A percentile compares a stretch with the other conserved stretches of the same genome.
These are phyloP conservation scores for Cinara cedri DNA, from an alignment of 2,888 invertebrate genomes.

Conservation along the genomic window DNA sequence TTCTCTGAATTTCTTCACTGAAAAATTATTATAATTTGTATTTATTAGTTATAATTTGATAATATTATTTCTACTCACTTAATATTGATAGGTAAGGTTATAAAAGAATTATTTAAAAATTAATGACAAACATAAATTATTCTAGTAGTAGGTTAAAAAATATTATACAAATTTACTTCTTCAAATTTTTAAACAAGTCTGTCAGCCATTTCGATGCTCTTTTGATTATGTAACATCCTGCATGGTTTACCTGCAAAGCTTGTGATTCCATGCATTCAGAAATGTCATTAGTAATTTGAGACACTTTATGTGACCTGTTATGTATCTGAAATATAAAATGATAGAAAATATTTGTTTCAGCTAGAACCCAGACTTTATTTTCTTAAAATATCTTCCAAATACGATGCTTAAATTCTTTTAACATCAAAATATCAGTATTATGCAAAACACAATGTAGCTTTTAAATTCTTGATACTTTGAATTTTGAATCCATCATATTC, in stretches of 20 bases:
- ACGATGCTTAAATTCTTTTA: too few species aligned
- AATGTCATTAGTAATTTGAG: slow-evolving; percentile 24
- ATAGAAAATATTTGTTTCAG: background rate
- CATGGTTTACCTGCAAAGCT: background rate
- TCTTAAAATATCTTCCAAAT: background rate
- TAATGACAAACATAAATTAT: background rate
- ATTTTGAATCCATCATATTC: too few species aligned
- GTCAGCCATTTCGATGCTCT: slow-evolving; percentile 25
- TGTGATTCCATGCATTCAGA: slow-evolving; percentile 44
- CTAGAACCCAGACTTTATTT: background rate
- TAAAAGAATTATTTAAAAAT: background rate
- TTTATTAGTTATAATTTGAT: background rate
- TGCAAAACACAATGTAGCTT: too few species aligned
- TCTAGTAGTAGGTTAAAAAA: background rate
- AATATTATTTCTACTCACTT: background rate
- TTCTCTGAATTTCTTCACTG: slow-evolving; percentile 29
- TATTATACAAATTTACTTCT: slow-evolving; percentile 2
- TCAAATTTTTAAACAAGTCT: slow-evolving; percentile 20
- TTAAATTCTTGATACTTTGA: too few species aligned
- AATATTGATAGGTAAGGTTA: too few species aligned
- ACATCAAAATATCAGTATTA: too few species aligned
- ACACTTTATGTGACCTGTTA: slow-evolving; percentile 8
- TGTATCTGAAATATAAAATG: slow-evolving; percentile 13
- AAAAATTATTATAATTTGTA: background rate
- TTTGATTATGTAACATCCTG: slow-evolving; percentile 14